Conservation (phyloP, 2,113 vertebrate genomes). For the Aegithalos caudatus region DNA sequence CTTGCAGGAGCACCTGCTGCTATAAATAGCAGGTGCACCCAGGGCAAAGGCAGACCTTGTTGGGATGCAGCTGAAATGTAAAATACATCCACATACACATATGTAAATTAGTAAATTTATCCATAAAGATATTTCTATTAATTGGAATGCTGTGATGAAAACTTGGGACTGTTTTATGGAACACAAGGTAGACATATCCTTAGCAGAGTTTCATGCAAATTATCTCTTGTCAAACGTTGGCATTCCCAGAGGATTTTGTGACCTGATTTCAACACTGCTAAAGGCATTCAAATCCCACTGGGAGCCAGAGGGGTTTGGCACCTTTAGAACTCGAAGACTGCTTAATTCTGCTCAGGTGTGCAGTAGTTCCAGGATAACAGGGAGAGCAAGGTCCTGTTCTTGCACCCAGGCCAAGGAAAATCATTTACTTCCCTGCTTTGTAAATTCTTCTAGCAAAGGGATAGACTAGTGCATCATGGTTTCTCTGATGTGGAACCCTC, state of each 20-base stretch:
- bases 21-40: background rate
- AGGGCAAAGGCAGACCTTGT: background rate
- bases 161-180: background rate
- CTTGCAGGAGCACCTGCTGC: background rate
- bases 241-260: background rate
- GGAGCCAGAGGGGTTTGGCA: background rate
- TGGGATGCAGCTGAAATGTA: background rate
- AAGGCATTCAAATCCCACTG: background rate
- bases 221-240: background rate
- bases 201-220: background rate
- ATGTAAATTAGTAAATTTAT: background rate
- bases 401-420: background rate
- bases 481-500: background rate
- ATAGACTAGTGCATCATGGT: background rate
- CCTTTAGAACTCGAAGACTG: background rate
- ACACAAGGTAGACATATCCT: background rate
- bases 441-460: background rate
- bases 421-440: background rate
- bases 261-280: background rate
- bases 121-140: background rate
- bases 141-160: background rate
- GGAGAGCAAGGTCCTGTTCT: background rate
- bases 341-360: background rate
- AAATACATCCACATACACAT: background rate
- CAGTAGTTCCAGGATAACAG: background rate